Percentiles rank a stretch among this genome's conserved stretches.
Evolutionary conservation across 1,140 invertebrate genomes (phyloP).

Genomic region (Frieseomelitta varia): DNA sequence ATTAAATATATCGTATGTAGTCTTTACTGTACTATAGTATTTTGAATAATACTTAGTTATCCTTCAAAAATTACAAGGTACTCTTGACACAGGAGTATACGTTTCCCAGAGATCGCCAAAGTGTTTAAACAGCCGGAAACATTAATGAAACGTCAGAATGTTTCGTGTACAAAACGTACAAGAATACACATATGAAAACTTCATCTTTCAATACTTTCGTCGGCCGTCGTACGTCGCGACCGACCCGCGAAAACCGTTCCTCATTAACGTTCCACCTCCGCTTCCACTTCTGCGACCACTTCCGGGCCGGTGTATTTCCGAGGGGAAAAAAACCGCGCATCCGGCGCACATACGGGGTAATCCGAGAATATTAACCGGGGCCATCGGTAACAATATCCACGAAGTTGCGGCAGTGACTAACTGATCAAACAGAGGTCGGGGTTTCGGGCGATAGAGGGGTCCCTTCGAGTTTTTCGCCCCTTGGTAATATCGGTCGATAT

Average conservation of each 20-base stretch:
- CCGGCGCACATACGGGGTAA: constrained; percentile 37
- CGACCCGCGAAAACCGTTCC: background rate
- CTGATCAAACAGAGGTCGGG: constrained; percentile 70
- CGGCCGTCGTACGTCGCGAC: background rate
- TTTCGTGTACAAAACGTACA: too few relatives aligned
- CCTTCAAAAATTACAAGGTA: too few relatives aligned
- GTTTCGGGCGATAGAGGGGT: constrained; percentile 54
- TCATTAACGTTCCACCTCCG: constrained; percentile 16
- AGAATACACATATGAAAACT: too few relatives aligned
- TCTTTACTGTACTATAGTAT: too few relatives aligned
- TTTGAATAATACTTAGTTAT: too few relatives aligned
- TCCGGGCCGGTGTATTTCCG: constrained; percentile 16
- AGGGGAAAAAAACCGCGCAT: constrained; percentile 1
- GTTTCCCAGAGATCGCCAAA: too few relatives aligned
- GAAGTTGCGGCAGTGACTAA: constrained; percentile 69
- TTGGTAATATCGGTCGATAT: constrained; percentile 59
- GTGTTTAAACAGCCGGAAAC: too few relatives aligned
- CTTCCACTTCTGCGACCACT: background rate
- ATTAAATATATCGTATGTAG: too few relatives aligned
- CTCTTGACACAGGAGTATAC: too few relatives aligned
- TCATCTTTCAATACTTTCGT: too few relatives aligned
- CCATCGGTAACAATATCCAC: constrained; percentile 68
- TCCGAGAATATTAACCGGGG: constrained; percentile 68
- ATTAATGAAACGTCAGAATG: too few relatives aligned
- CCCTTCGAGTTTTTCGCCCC: constrained; percentile 62